Percentiles rank a stretch among this genome's conserved stretches.
phyloP scores from a whole-genome alignment of 23 tunicate species.

The Pegea sp. region DNA sequence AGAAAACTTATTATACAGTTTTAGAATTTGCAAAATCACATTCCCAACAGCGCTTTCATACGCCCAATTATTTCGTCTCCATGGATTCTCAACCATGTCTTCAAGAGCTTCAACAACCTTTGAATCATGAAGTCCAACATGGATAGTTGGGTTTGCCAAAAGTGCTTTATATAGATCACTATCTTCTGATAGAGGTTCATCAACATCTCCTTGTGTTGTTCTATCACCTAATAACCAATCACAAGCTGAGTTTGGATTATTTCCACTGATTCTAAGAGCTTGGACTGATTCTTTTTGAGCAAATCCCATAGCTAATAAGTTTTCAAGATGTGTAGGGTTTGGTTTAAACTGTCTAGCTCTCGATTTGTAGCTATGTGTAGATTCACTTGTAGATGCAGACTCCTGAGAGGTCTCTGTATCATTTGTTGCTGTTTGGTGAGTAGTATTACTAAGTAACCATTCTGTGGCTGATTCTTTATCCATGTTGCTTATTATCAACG shows the following conservation, averaged over 20 bases:
- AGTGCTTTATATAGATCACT: slow-evolving; percentile 65
- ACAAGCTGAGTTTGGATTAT: slow-evolving; percentile 54
- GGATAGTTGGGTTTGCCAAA: slow-evolving; percentile 60
- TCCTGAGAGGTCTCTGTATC: slow-evolving; percentile 4
- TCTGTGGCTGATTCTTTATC: slow-evolving; percentile 45
- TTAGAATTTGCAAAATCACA: slow-evolving; percentile 63
- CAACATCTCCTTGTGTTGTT: slow-evolving; percentile 6
- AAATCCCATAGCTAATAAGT: slow-evolving; percentile 65
- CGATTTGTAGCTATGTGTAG: slow-evolving; percentile 1
- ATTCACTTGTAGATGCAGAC: not conserved
- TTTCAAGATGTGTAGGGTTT: slow-evolving; percentile 30
- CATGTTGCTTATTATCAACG: slow-evolving; percentile 18
- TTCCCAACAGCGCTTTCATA: slow-evolving; percentile 84
- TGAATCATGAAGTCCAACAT: slow-evolving; percentile 66
- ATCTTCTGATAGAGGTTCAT: slow-evolving; percentile 37
- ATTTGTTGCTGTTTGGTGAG: slow-evolving; percentile 1
- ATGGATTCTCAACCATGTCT: slow-evolving; percentile 85
- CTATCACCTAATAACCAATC: slow-evolving; percentile 78
- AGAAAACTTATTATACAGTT: slow-evolving; percentile 76
- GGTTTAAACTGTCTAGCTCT: slow-evolving; percentile 29
- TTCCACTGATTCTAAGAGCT: slow-evolving; percentile 38
- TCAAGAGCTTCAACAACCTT: slow-evolving; percentile 77
- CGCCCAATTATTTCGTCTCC: slow-evolving; percentile 89
- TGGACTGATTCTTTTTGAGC: slow-evolving; percentile 19
- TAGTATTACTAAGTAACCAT: slow-evolving; percentile 31